A percentile compares a stretch with the other conserved stretches of the same genome.
phyloP scores from a whole-genome alignment of 2,888 invertebrate genomes.

The Lysandra bellargus region DNA sequence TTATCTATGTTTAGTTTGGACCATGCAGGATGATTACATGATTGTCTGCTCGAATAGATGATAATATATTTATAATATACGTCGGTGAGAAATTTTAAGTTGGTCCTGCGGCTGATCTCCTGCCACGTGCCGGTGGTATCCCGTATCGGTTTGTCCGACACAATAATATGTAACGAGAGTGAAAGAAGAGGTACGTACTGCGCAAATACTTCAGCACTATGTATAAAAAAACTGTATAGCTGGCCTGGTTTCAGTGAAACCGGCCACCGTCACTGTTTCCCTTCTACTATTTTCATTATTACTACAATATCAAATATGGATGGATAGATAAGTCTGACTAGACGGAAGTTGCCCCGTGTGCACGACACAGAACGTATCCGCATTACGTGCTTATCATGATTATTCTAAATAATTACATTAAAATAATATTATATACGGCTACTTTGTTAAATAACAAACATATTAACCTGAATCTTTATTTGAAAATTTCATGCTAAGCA shows the following conservation, averaged over 20 bases:
- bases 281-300: not conserved
- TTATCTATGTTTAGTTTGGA: too few species aligned
- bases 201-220: too few species aligned
- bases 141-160: too few species aligned
- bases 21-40: too few species aligned
- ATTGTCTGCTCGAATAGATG: too few species aligned
- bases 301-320: not conserved
- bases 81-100: too few species aligned
- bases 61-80: too few species aligned
- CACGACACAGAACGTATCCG: conserved; percentile 23
- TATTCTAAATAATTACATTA: not conserved
- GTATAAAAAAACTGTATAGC: too few species aligned
- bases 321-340: not conserved
- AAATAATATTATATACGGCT: not conserved
- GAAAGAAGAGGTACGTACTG: too few species aligned
- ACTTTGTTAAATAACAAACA: not conserved
- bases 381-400: not conserved
- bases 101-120: too few species aligned
- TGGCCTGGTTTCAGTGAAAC: not conserved
- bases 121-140: too few species aligned
- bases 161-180: too few species aligned
- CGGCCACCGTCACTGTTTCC: not conserved
- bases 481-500: not conserved
- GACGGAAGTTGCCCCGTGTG: conserved; percentile 6
- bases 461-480: not conserved